Evolutionary conservation across 2,888 invertebrate species (phyloP).

Genomic region (Mythimna lalbum): DNA sequence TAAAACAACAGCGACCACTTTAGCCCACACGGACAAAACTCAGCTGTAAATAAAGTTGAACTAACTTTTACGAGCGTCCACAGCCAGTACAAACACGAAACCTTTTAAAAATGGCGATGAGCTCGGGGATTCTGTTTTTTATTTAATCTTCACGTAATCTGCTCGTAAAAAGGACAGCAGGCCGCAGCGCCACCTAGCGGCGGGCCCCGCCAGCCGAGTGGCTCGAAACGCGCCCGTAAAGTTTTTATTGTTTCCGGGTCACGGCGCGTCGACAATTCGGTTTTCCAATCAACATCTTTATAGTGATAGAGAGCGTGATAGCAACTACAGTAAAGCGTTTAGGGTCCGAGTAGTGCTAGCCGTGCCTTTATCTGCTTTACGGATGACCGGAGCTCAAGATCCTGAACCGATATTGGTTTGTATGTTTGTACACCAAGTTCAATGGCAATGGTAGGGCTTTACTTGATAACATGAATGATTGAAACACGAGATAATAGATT

Average conservation of each 20-base stretch:
- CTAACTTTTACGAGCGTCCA: slow-evolving; percentile 64
- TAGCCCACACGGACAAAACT: slow-evolving; percentile 58
- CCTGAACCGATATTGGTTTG: slow-evolving; percentile 30
- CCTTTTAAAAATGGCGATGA: slow-evolving; percentile 63
- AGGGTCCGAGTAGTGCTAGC: slow-evolving; percentile 47
- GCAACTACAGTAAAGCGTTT: slow-evolving; percentile 67
- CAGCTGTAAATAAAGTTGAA: slow-evolving; percentile 64
- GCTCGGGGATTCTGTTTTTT: slow-evolving; percentile 68
- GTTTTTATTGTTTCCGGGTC: slow-evolving; percentile 87
- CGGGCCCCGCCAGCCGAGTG: slow-evolving; percentile 41
- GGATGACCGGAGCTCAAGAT: slow-evolving; percentile 36
- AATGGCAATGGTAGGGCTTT: neutral
- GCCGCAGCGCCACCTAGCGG: slow-evolving; percentile 62
- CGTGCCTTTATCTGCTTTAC: slow-evolving; percentile 45
- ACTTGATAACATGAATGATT: neutral
- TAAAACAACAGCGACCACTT: slow-evolving; percentile 63
- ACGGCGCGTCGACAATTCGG: slow-evolving; percentile 80
- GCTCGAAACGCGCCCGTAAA: slow-evolving; percentile 79
- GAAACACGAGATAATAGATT: neutral
- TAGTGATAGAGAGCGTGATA: slow-evolving; percentile 76
- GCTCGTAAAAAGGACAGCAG: slow-evolving; percentile 70
- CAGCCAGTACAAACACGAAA: slow-evolving; percentile 60
- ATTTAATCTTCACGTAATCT: slow-evolving; percentile 76
- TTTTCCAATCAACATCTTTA: slow-evolving; percentile 85
- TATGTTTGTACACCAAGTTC: slow-evolving; percentile 21